These are phyloP conservation scores for Frankliniella fusca DNA, from an alignment of 2,888 invertebrate genomes.

Conservation along the genomic window DNA sequence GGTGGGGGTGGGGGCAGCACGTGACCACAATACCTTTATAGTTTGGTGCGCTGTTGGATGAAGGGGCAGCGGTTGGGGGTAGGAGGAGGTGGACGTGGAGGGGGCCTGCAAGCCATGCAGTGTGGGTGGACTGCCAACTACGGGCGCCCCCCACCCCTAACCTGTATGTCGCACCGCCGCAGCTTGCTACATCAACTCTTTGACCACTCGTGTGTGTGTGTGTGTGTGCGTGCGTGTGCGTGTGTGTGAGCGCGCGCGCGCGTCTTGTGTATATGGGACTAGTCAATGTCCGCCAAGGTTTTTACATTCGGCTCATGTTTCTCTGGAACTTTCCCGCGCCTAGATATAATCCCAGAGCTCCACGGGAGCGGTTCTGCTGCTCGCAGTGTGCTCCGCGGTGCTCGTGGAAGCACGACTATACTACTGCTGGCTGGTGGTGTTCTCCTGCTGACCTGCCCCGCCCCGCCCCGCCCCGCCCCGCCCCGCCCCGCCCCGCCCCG, in stretches of 20 bases:
- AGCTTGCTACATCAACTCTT: neutral
- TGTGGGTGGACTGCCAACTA: slow-evolving; percentile 21
- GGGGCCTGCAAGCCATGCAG: slow-evolving; percentile 1
- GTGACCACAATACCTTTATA: slow-evolving; percentile 26
- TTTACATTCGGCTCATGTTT: neutral
- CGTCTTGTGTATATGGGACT: neutral
- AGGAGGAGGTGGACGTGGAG: too few species aligned
- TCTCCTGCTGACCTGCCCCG: too few species aligned
- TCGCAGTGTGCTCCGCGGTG: too few species aligned
- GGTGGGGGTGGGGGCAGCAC: neutral
- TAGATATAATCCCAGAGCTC: too few species aligned
- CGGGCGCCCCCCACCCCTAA: neutral
- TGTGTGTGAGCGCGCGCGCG: neutral
- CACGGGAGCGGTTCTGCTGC: too few species aligned
- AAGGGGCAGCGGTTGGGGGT: neutral
- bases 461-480: neutral
- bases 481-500: neutral
- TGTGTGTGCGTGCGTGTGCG: neutral
- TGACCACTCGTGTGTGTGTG: neutral
- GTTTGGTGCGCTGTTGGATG: slow-evolving; percentile 8
- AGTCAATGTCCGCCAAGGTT: neutral
- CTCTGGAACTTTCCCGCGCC: too few species aligned
- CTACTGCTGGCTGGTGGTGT: too few species aligned
- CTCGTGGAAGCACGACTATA: too few species aligned
- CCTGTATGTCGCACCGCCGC: neutral